These are phyloP conservation scores for Mesoligia furuncula DNA, from an alignment of 2,888 invertebrate genomes.

Conservation along the genomic window DNA sequence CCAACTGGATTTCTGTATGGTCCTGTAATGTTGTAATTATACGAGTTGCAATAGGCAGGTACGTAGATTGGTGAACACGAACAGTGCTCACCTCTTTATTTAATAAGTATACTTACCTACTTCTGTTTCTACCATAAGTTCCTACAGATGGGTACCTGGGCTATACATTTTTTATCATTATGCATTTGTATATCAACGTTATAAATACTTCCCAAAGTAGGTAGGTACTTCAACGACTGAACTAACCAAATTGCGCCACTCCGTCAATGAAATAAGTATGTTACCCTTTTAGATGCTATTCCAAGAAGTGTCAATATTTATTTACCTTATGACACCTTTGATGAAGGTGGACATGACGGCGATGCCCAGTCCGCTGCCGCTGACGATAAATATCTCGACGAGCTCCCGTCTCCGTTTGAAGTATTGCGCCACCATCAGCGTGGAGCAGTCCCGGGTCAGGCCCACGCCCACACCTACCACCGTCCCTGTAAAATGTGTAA, in stretches of 20 bases:
- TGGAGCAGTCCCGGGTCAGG: slow-evolving; percentile 95
- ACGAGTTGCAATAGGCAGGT: background rate
- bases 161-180: background rate
- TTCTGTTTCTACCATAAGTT: background rate
- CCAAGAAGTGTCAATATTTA: slow-evolving; percentile 74
- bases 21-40: background rate
- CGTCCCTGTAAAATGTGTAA: slow-evolving; percentile 84
- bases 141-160: background rate
- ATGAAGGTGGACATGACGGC: slow-evolving; percentile 96
- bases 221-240: background rate
- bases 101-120: too few relatives aligned
- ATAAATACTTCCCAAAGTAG: background rate
- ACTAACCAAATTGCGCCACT: background rate
- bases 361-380: slow-evolving; percentile 96
- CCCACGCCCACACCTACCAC: slow-evolving; percentile 95
- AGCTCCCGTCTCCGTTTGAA: slow-evolving; percentile 96
- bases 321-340: slow-evolving; percentile 94
- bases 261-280: background rate
- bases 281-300: background rate
- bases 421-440: slow-evolving; percentile 97
- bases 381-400: slow-evolving; percentile 96
- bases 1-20: background rate
- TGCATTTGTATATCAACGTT: background rate
- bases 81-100: background rate
- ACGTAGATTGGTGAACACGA: background rate